Evolutionary conservation across 1,140 invertebrate species (phyloP).

Genomic region (Uloborus diversus): DNA sequence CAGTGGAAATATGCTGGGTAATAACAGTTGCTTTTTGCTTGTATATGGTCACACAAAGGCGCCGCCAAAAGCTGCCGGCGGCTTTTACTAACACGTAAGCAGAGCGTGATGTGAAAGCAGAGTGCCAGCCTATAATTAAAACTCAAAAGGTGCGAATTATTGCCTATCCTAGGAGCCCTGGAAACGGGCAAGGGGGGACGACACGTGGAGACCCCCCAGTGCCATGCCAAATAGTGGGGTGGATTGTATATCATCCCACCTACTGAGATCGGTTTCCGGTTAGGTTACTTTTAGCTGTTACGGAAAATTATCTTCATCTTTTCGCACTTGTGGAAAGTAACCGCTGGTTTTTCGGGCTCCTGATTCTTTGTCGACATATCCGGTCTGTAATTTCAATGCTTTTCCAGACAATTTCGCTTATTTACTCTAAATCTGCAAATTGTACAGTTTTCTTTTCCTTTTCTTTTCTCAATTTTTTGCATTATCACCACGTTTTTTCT

Average conservation of each 20-base stretch:
- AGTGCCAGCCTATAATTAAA: slow-evolving; percentile 31
- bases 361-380: not conserved
- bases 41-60: slow-evolving; percentile 13
- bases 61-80: slow-evolving; percentile 9
- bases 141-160: slow-evolving; percentile 41
- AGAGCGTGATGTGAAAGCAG: slow-evolving; percentile 22
- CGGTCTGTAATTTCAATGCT: not conserved
- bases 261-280: slow-evolving; percentile 20
- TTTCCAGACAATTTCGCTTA: not conserved
- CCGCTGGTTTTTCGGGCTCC: not conserved
- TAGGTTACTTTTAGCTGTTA: not conserved
- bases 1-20: slow-evolving; percentile 19
- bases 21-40: slow-evolving; percentile 27
- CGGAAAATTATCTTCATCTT: slow-evolving; percentile 14
- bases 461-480: too few species aligned
- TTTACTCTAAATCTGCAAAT: not conserved
- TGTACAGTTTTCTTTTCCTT: too few species aligned
- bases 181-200: not conserved
- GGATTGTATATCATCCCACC: slow-evolving; percentile 27
- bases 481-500: too few species aligned
- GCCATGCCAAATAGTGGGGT: slow-evolving; percentile 8
- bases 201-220: not conserved
- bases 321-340: not conserved
- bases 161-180: not conserved
- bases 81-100: not conserved